Evolutionary conservation across 1,140 invertebrate genomes (phyloP).

Genomic region (Drosophila nannoptera): DNA sequence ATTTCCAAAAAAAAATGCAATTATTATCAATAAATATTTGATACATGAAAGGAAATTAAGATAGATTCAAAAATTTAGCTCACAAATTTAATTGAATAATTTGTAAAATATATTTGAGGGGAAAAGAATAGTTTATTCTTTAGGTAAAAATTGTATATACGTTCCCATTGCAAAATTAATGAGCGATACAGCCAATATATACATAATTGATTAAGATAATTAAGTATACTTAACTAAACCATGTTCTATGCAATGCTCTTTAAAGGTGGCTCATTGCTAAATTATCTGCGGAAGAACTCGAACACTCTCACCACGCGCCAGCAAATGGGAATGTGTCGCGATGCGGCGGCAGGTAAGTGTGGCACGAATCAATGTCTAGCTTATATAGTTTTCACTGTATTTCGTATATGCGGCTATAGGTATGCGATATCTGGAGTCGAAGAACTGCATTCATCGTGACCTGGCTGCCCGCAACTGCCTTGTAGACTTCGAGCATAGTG

Average conservation of each 20-base stretch:
- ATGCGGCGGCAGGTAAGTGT: conserved; percentile 89
- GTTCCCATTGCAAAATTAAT: no score
- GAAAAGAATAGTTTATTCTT: no score
- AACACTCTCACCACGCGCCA: conserved; percentile 84
- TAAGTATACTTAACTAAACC: not conserved
- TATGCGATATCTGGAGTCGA: conserved; percentile 97
- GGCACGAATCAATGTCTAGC: not conserved
- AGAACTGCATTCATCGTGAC: conserved; percentile 97
- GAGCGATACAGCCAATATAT: no score
- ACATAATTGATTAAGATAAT: no score
- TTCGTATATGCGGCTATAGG: conserved; percentile 47
- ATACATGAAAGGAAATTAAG: no score
- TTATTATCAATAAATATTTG: no score
- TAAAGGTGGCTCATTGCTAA: conserved; percentile 90
- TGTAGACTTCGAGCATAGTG: conserved; percentile 87
- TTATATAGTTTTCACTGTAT: not conserved
- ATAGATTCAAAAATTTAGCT: no score
- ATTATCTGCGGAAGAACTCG: conserved; percentile 90
- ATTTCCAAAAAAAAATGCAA: no score
- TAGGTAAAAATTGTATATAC: no score
- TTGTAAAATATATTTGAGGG: no score
- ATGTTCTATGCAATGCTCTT: not conserved
- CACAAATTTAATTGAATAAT: no score
- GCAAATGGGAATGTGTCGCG: conserved; percentile 93
- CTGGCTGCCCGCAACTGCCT: conserved; percentile 95